Conservation (phyloP, 2,888 invertebrate species). For the Drosophila prolongata region DNA sequence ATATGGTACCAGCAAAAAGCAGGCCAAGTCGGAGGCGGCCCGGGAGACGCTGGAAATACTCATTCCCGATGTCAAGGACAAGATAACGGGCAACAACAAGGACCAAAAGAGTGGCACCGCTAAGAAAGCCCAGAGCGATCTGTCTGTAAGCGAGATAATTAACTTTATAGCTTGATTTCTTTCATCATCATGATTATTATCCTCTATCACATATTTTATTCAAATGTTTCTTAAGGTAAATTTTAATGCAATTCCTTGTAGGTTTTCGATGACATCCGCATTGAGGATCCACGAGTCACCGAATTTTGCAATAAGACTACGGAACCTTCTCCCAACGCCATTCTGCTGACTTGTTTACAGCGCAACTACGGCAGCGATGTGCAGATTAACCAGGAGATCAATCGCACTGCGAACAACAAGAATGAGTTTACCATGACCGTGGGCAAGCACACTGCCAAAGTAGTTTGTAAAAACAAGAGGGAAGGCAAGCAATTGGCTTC, state of each 20-base stretch:
- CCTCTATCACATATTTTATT: too few species aligned
- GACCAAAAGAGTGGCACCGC: slow-evolving; percentile 60
- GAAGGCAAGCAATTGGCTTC: slow-evolving; percentile 98
- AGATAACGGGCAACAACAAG: slow-evolving; percentile 87
- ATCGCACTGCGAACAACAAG: slow-evolving; percentile 94
- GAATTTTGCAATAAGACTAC: slow-evolving; percentile 98
- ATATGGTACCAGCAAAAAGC: slow-evolving; percentile 97
- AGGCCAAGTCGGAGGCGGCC: slow-evolving; percentile 97
- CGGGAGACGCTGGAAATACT: slow-evolving; percentile 94
- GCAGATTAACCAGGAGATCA: slow-evolving; percentile 93
- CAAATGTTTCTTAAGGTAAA: too few species aligned
- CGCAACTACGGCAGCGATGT: slow-evolving; percentile 97
- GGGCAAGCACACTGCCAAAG: slow-evolving; percentile 95
- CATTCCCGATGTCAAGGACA: slow-evolving; percentile 95
- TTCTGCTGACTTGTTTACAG: slow-evolving; percentile 95
- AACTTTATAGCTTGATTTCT: too few species aligned
- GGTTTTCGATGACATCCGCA: slow-evolving; percentile 96
- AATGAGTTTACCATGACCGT: slow-evolving; percentile 98
- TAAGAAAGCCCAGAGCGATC: slow-evolving; percentile 85
- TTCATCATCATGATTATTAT: too few species aligned
- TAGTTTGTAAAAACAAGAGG: slow-evolving; percentile 97
- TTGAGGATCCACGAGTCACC: slow-evolving; percentile 96
- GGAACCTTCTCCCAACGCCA: slow-evolving; percentile 97
- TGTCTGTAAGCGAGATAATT: slow-evolving; percentile 83
- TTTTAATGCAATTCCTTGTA: slow-evolving; percentile 63